Percentiles rank a stretch among this genome's conserved stretches.
Conservation (phyloP, 2,797 vertebrate genomes). For the Decapterus maruadsi region DNA sequence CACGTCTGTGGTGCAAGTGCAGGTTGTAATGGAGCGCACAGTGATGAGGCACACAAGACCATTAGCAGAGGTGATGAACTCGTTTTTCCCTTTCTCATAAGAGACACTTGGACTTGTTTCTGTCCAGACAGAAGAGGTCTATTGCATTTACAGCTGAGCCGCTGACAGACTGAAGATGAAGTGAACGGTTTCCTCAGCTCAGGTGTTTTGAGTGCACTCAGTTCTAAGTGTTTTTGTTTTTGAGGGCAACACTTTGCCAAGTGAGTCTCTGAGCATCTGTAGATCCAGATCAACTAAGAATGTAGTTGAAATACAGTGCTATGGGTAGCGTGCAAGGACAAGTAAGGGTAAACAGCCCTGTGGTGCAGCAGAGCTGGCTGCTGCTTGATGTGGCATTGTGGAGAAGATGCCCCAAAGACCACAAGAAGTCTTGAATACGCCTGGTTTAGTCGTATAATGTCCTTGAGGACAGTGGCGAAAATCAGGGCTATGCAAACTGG, state of each 20-base stretch:
- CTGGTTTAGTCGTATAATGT: conserved; percentile 43
- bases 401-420: conserved; percentile 28
- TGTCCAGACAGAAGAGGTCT: background rate
- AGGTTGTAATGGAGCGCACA: conserved; percentile 12
- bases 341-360: conserved; percentile 9
- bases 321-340: conserved; percentile 4
- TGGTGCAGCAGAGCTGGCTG: conserved; percentile 19
- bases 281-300: conserved; percentile 26
- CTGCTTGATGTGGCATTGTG: conserved; percentile 27
- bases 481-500: conserved; percentile 29
- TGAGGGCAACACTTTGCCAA: conserved; percentile 5
- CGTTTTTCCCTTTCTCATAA: background rate
- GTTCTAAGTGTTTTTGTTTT: background rate
- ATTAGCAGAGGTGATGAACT: background rate
- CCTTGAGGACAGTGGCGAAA: conserved; percentile 32
- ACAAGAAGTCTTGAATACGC: conserved; percentile 32
- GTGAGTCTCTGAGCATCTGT: conserved; percentile 12
- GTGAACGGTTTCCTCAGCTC: conserved; percentile 12
- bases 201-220: conserved; percentile 20
- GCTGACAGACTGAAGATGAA: conserved; percentile 11
- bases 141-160: conserved; percentile 9
- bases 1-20: background rate
- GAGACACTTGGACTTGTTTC: conserved; percentile 1
- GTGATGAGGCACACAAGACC: background rate
- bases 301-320: conserved; percentile 8